Base-by-base conservation (phyloP, 2,888 invertebrate genomes). In the Stenodera caucasica region DNA sequence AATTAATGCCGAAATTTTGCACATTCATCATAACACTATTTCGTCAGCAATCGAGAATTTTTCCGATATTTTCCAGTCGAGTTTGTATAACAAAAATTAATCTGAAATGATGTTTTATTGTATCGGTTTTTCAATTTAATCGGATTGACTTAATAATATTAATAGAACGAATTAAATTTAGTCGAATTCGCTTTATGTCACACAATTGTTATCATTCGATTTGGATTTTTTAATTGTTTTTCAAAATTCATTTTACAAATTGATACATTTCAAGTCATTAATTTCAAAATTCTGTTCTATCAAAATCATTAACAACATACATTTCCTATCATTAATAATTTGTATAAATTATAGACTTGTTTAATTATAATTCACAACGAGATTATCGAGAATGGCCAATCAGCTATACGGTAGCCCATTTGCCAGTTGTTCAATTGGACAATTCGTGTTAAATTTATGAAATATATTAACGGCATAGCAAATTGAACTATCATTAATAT, bases 91-190 rank as follows among this genome's bases (percentile, higher is more conserved):
- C 72, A 70, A 73, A 73, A n/a, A n/a, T 73, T 71, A 73, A 73
- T 73, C 71, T 64, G 61, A 67, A 64, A 64, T 65, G 67, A 66
- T 68, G 68, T 6, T 2, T 68, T 66, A 67, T 68, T 70, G 69
- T 70, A 71, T 66, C 68, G 67, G 66, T 70, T 72, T 70, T 71
- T 71, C 70, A 71, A 72, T 71, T 70, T 71, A 67, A 69, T 65
- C 58, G 67, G 65, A 68, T 69, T 64, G 66, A 65, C 62, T 63
- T 64, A 63, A 63, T 63, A 67, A 67, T 69, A 68, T n/a, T n/a
- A n/a, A n/a, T n/a, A n/a, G n/a, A n/a, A 67, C 69, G 37, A 15
- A 15, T 66, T 65, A 52, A 59, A 60, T 65, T 61, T 52, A 35
- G n/a, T 15, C 51, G 29, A 32, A 23, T 59, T 45, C 26, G 51